These are phyloP conservation scores for Chelon auratus DNA, from an alignment of 2,797 vertebrate species.

Conservation along the genomic window DNA sequence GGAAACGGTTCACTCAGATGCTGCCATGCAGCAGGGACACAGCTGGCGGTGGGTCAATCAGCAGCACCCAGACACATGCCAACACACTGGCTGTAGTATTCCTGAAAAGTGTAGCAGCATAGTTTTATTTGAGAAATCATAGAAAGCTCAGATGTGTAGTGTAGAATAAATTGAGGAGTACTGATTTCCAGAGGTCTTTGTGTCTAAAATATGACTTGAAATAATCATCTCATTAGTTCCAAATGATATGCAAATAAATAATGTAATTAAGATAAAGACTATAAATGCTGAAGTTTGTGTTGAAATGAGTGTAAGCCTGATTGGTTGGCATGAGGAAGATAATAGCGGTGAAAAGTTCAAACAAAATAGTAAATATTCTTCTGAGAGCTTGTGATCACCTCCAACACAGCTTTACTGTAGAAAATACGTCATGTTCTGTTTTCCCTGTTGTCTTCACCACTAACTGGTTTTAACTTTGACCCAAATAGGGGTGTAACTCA, in stretches of 20 bases:
- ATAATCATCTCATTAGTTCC: neutral
- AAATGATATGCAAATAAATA: neutral
- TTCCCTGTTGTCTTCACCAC: slow-evolving; percentile 81
- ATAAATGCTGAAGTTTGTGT: neutral
- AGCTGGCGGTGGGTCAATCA: slow-evolving; percentile 90
- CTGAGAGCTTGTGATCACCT: neutral
- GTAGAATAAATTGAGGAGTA: too few species aligned
- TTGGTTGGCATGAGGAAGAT: neutral
- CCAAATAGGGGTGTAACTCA: slow-evolving; percentile 86
- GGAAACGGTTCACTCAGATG: slow-evolving; percentile 86
- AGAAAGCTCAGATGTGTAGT: too few species aligned
- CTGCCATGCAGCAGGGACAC: slow-evolving; percentile 88
- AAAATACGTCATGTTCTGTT: slow-evolving; percentile 71
- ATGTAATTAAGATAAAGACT: neutral
- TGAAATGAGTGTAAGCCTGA: neutral
- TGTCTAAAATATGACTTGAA: neutral
- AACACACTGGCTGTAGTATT: neutral
- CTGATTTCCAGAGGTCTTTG: too few species aligned
- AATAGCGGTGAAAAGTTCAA: neutral
- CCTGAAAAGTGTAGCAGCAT: neutral
- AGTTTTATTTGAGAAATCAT: neutral
- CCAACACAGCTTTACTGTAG: neutral
- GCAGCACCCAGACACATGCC: neutral
- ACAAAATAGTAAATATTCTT: neutral
- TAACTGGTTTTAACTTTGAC: slow-evolving; percentile 81